Conservation (phyloP, 2,113 vertebrate species). For the Bubo bubo region DNA sequence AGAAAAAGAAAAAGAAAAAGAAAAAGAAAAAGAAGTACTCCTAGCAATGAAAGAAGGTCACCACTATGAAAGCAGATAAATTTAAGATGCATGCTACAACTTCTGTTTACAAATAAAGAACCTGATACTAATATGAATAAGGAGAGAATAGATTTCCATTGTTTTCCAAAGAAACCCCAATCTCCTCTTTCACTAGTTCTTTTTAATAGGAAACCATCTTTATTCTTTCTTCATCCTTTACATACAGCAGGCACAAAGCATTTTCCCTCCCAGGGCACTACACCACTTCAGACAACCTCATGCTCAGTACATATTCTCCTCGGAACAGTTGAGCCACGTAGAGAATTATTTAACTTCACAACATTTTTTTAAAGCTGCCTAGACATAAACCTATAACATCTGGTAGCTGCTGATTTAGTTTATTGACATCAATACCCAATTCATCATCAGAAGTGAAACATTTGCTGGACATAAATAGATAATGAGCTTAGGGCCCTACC, state of each 20-base stretch:
- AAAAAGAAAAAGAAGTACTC: no score
- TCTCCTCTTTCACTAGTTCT: not conserved
- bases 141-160: not conserved
- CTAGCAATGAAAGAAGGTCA: not conserved
- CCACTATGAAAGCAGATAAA: not conserved
- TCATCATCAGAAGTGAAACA: not conserved
- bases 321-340: rapidly evolving
- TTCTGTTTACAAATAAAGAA: not conserved
- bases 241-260: not conserved
- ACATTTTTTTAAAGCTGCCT: not conserved
- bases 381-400: not conserved
- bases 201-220: not conserved
- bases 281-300: not conserved
- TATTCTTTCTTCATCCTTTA: not conserved
- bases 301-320: not conserved
- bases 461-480: not conserved
- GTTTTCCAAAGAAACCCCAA: not conserved
- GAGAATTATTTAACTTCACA: not conserved
- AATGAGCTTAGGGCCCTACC: not conserved
- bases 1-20: not conserved
- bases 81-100: not conserved
- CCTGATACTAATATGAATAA: not conserved
- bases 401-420: not conserved
- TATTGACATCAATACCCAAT: not conserved
- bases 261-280: not conserved